These are phyloP conservation scores for Holocentrus rufus DNA, from an alignment of 2,797 vertebrate species.

Conservation along the genomic window DNA sequence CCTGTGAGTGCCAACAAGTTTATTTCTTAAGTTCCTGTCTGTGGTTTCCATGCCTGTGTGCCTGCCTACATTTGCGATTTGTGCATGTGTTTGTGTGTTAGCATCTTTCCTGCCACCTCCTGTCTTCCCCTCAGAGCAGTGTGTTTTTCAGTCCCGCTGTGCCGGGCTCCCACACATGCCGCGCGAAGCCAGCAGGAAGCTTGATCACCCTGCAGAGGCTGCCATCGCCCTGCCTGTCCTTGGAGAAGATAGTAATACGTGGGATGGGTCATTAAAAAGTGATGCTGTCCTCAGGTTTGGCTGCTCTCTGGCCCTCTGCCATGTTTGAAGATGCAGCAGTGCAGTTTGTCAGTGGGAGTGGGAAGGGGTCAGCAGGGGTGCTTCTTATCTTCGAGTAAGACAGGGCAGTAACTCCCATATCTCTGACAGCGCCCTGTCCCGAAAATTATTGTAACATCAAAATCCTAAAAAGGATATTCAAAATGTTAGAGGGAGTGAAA, in stretches of 20 bases:
- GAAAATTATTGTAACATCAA: background rate
- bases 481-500: background rate
- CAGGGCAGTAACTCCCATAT: background rate
- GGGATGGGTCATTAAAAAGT: conserved; percentile 44
- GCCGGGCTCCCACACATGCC: conserved; percentile 10
- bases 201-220: conserved; percentile 27
- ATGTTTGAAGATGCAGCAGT: conserved; percentile 26
- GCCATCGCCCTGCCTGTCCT: conserved; percentile 31
- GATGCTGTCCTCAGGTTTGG: conserved; percentile 17
- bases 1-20: background rate
- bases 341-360: conserved; percentile 6
- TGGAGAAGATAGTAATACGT: background rate
- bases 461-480: background rate
- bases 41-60: background rate
- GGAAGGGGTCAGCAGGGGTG: background rate
- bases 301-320: conserved; percentile 41
- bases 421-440: background rate
- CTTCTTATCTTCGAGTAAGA: conserved; percentile 18
- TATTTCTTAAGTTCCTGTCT: background rate
- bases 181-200: conserved; percentile 36
- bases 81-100: conserved; percentile 8
- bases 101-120: conserved; percentile 43
- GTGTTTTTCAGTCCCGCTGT: conserved; percentile 38
- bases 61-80: background rate
- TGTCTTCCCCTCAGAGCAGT: conserved; percentile 31